These are phyloP conservation scores for Ectobius pallidus DNA, from an alignment of 2,888 invertebrate species.

Conservation along the genomic window DNA sequence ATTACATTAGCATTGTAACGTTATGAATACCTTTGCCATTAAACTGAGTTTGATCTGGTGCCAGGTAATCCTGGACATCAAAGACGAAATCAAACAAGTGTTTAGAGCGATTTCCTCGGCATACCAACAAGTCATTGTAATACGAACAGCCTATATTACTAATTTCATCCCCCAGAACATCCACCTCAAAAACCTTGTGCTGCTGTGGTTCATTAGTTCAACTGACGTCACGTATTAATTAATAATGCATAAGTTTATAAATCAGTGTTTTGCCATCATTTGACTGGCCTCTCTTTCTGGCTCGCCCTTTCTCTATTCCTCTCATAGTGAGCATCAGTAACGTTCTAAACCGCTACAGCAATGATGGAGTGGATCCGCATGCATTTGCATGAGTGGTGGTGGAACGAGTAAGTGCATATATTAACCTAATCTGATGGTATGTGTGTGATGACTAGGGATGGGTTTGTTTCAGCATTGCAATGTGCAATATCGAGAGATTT, in stretches of 20 bases:
- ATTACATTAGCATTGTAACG: no score
- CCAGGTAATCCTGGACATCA: no score
- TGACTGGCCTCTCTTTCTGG: conserved; percentile 11
- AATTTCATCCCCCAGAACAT: conserved; percentile 29
- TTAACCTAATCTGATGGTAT: conserved; percentile 39
- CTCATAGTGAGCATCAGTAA: neutral
- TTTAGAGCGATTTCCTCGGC: neutral
- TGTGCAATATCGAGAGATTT: conserved; percentile 33
- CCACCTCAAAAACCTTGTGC: conserved; percentile 21
- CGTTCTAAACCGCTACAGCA: conserved; percentile 24
- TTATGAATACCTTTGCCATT: no score
- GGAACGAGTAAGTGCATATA: conserved; percentile 37
- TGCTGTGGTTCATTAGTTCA: conserved; percentile 28
- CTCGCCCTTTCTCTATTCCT: neutral
- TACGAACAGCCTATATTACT: neutral
- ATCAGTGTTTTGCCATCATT: conserved; percentile 37
- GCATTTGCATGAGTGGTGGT: conserved; percentile 31
- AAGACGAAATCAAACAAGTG: conserved; percentile 20
- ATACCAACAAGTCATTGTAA: neutral
- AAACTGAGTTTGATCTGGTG: no score
- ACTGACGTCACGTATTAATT: conserved; percentile 35
- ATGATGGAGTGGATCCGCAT: conserved; percentile 30
- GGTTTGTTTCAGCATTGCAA: neutral
- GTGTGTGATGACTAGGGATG: conserved; percentile 11
- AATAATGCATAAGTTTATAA: conserved; percentile 42